These are phyloP conservation scores for Drosophila lini DNA, from an alignment of 1,140 invertebrate species.

Conservation along the genomic window DNA sequence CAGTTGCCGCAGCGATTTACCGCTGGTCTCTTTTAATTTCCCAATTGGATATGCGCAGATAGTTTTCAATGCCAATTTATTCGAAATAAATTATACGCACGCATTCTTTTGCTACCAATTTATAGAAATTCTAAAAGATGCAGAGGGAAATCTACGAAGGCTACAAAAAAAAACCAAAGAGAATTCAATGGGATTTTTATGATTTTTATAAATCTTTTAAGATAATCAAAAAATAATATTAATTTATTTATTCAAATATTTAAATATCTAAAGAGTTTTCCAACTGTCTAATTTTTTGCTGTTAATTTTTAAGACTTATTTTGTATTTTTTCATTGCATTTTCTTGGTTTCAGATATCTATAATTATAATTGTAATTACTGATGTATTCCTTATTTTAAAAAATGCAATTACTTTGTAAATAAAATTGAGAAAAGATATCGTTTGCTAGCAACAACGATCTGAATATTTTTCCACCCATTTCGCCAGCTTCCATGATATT, in stretches of 20 bases:
- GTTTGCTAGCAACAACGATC: neutral
- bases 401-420: neutral
- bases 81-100: slow-evolving; percentile 28
- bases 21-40: slow-evolving; percentile 33
- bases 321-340: too few relatives aligned
- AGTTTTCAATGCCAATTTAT: slow-evolving; percentile 64
- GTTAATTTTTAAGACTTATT: too few relatives aligned
- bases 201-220: too few relatives aligned
- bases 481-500: slow-evolving; percentile 1
- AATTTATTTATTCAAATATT: too few relatives aligned
- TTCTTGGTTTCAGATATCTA: too few relatives aligned
- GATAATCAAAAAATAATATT: too few relatives aligned
- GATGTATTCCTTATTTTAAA: too few relatives aligned
- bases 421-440: too few relatives aligned
- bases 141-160: neutral
- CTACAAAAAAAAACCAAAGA: neutral
- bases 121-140: neutral
- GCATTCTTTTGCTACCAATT: neutral
- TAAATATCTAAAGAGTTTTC: too few relatives aligned
- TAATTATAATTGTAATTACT: too few relatives aligned
- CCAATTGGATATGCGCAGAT: slow-evolving; percentile 63
- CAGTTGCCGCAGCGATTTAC: slow-evolving; percentile 30
- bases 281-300: too few relatives aligned
- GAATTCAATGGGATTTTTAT: too few relatives aligned
- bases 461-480: neutral